Base-by-base conservation (phyloP, 1,140 invertebrate species). In the Drosophila lacteicornis region DNA sequence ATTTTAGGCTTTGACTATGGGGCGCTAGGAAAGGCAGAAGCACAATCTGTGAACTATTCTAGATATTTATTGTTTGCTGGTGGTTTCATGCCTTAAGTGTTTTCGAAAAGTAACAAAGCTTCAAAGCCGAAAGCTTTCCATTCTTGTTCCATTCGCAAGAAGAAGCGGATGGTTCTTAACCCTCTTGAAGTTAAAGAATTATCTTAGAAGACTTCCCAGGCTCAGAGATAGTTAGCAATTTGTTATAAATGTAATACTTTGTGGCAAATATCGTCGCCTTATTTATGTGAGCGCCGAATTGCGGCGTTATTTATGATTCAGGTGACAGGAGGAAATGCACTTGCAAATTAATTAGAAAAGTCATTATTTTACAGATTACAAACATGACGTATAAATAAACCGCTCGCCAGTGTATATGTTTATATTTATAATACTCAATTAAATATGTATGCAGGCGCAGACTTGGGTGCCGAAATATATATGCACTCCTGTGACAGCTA, bases 271-370 rank as follows among this genome's bases (percentile, higher is more conserved):
- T 47, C 42, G 50, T 5, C 30, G 11, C 13, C 40, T 67, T 38
- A 53, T 40, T 33, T 38, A 22, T 33, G 19, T 12, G 49, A 43
- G n/a, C 36, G 38, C 36, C 67, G 40, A 33, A 30, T 53, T 55
- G 36, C 15, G 49, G 67, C 62, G 25, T 68, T 43, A 68, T 70
- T 70, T 68, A 70, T 69, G 67, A 70, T 11, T 36, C 49, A 45
- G 46, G 33, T 70, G 67, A 70, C 63, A 70, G 67, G 49, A 68
- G 62, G 67, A 70, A 70, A 68, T 70, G 67, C 67, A 70, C 40
- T 66, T 68, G 67, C 40, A 68, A 70, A 70, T 70, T 70, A 70
- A 70, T 70, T 70, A 70, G 38, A 70, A 67, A 70, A 70, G 63
- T 68, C 67, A 68, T 68, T 68, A 70, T 70, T 70, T 46, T 38